phyloP scores from a whole-genome alignment of 2,888 invertebrate species.

The Scaptomyza reducta region DNA sequence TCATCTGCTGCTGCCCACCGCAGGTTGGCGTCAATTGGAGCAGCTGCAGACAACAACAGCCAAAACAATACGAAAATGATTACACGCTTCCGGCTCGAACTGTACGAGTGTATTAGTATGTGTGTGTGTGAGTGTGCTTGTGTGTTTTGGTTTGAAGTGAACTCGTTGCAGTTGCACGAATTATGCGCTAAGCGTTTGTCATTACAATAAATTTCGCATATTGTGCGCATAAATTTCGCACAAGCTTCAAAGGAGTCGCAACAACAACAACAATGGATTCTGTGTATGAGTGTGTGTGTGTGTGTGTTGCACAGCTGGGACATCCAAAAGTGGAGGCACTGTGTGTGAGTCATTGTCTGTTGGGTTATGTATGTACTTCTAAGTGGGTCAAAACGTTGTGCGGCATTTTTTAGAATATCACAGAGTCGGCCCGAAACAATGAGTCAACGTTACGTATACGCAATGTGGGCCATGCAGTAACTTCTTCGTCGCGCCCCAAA shows the following conservation, averaged over 20 bases:
- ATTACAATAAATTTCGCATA: conserved; percentile 78
- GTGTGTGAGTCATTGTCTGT: conserved; percentile 59
- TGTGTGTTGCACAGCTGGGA: conserved; percentile 50
- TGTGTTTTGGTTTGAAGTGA: conserved; percentile 7
- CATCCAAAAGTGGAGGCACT: conserved; percentile 69
- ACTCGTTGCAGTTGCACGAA: conserved; percentile 42
- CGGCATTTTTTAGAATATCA: conserved; percentile 49
- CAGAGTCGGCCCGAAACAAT: conserved; percentile 24
- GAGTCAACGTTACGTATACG: conserved; percentile 75
- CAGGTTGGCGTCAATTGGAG: conserved; percentile 78
- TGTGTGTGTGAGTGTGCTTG: background rate
- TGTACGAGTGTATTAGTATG: conserved; percentile 1
- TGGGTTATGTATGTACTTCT: conserved; percentile 21
- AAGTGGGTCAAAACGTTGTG: conserved; percentile 67
- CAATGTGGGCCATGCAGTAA: conserved; percentile 68
- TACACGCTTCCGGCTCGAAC: conserved; percentile 72
- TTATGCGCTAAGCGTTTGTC: conserved; percentile 77
- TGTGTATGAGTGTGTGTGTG: background rate
- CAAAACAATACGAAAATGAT: conserved; percentile 61
- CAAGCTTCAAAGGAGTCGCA: conserved; percentile 73
- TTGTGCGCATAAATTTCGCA: conserved; percentile 78
- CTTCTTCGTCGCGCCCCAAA: conserved; percentile 52
- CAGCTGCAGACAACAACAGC: conserved; percentile 56
- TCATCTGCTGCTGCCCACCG: conserved; percentile 41
- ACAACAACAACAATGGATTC: conserved; percentile 38